Evolutionary conservation across 2,888 invertebrate genomes (phyloP).

Genomic region (Stenichneumon culpator): DNA sequence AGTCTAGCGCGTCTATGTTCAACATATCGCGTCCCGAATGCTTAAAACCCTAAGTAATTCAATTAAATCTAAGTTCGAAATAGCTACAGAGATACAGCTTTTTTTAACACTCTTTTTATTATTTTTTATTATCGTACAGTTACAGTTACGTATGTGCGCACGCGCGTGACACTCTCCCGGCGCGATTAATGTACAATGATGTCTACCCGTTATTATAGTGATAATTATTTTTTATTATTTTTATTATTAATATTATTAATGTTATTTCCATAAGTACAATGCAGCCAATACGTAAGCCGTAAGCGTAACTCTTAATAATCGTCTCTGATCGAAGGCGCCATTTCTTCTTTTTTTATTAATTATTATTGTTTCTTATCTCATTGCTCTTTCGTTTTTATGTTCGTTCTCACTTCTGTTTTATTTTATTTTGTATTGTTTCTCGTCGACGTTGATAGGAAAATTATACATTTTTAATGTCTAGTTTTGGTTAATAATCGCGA

Average conservation of each 20-base stretch:
- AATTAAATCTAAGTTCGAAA: conserved; percentile 53
- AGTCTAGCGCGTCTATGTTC: conserved; percentile 62
- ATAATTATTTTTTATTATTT: conserved; percentile 34
- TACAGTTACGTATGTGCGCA: conserved; percentile 55
- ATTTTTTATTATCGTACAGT: conserved; percentile 34
- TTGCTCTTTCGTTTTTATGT: conserved; percentile 47
- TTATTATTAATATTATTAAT: conserved; percentile 50
- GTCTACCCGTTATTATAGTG: conserved; percentile 47
- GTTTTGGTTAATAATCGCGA: conserved; percentile 34
- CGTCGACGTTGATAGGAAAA: conserved; percentile 50
- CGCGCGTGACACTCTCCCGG: conserved; percentile 56
- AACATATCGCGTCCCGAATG: conserved; percentile 63
- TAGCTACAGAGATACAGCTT: conserved; percentile 66
- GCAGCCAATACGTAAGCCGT: conserved; percentile 75
- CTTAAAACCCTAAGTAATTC: conserved; percentile 62
- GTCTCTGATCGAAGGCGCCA: conserved; percentile 36
- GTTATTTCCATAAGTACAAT: conserved; percentile 77
- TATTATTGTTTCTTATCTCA: conserved; percentile 21
- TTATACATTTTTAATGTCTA: conserved; percentile 47
- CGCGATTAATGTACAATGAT: conserved; percentile 64
- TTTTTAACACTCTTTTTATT: conserved; percentile 58
- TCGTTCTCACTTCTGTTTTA: conserved; percentile 42
- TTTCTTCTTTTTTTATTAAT: conserved; percentile 35
- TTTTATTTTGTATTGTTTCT: conserved; percentile 49
- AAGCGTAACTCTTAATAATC: conserved; percentile 74